These are phyloP conservation scores for Zaprionus lineosus DNA, from an alignment of 2,888 invertebrate genomes.

Conservation along the genomic window DNA sequence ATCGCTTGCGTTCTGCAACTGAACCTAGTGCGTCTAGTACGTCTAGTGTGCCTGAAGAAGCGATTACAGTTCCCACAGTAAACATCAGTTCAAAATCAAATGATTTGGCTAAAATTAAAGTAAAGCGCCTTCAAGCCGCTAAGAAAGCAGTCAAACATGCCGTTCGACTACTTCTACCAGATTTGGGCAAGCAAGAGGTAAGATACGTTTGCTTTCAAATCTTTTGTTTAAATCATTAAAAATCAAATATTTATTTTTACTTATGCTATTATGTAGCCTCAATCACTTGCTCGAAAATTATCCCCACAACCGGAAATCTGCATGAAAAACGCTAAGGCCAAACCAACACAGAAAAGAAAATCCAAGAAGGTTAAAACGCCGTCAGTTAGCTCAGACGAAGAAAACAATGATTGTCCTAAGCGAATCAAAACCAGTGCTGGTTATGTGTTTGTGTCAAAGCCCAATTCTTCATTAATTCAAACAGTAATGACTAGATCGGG, in stretches of 20 bases:
- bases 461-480: too few species aligned
- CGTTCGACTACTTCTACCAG: conserved; percentile 34
- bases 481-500: conserved; percentile 68
- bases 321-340: background rate
- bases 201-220: too few species aligned
- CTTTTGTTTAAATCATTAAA: too few species aligned
- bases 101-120: conserved; percentile 15
- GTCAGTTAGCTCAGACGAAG: conserved; percentile 55
- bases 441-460: conserved; percentile 49
- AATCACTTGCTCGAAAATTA: conserved; percentile 48
- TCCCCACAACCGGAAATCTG: conserved; percentile 36
- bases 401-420: conserved; percentile 27
- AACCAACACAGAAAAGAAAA: conserved; percentile 2
- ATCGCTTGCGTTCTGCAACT: background rate
- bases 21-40: background rate
- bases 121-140: conserved; percentile 57
- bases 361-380: conserved; percentile 9
- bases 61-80: background rate
- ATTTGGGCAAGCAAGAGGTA: conserved; percentile 23
- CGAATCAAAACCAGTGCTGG: conserved; percentile 62
- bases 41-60: background rate
- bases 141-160: conserved; percentile 45
- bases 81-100: background rate
- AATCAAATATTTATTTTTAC: too few species aligned
- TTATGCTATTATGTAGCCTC: conserved; percentile 24